A percentile compares a stretch with the other conserved stretches of the same genome.
These are phyloP conservation scores for Ptyas mucosa DNA, from an alignment of 2,113 vertebrate genomes.

Conservation along the genomic window DNA sequence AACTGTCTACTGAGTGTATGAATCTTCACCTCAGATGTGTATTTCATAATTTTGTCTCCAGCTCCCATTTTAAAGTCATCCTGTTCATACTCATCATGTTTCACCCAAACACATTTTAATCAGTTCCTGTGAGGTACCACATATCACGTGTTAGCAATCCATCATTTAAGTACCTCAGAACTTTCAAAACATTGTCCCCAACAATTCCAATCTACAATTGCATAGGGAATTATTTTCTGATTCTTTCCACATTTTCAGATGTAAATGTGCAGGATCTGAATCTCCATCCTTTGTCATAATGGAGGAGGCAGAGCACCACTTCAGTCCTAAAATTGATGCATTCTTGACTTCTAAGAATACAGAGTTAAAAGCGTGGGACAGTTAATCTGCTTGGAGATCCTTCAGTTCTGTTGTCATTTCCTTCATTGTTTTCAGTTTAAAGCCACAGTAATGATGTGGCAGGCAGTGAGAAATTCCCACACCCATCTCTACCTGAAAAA, in stretches of 20 bases:
- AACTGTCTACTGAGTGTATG: background rate
- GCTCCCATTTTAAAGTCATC: background rate
- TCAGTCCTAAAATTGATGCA: background rate
- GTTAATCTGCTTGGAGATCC: background rate
- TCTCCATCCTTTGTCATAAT: background rate
- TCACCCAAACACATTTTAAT: background rate
- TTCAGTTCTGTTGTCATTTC: background rate
- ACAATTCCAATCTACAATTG: background rate
- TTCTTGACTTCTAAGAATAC: background rate
- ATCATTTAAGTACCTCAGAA: background rate
- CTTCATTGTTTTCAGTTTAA: background rate
- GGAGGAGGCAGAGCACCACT: background rate
- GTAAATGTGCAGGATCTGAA: background rate
- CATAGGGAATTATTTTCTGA: background rate
- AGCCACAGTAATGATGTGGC: background rate
- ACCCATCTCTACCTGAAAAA: background rate
- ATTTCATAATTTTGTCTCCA: background rate
- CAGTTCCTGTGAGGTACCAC: background rate
- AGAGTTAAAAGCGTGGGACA: background rate
- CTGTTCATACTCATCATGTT: background rate
- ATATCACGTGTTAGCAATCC: background rate
- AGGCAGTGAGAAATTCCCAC: background rate
- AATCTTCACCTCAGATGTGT: background rate
- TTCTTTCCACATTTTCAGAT: background rate
- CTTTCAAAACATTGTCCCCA: background rate